Evolutionary conservation across 2,113 vertebrate genomes (phyloP), one percentile per base, ranked within the genome.

Genomic region (Ctenodactylus gundi): DNA sequence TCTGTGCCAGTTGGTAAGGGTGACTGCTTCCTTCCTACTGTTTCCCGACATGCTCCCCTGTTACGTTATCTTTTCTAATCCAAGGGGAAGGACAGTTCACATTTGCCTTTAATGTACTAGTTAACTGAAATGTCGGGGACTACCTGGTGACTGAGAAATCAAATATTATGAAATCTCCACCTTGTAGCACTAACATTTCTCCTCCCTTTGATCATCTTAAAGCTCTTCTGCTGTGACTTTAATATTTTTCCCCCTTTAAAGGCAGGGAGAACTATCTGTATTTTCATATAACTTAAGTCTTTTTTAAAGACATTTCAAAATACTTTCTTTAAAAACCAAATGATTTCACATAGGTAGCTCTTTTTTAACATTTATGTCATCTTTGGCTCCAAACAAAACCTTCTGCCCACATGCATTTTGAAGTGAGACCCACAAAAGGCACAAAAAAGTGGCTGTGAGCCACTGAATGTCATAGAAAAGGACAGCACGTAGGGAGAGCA

Each of bases 241-340:
- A 83, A 57, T 78, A 34, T 86, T 86, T 88, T 78, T 93, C 60
- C 18, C 18, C 62, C n/a, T n/a, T 88, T 57, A 65, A 88, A 44
- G 17, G n/a, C 20, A 85, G 6, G 29, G n/a, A 31, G 41, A 78
- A 68, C 44, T 75, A 36, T 46, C 34, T 73, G 34, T 1, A 64
- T 72, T 68, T 84, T 72, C 51, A 82, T 89, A 20, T 70, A 82
- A 68, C 53, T 77, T 78, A 88, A 78, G 76, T 86, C 14, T 73
- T 90, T 77, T 77, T 94, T 57, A 85, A n/a, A 41, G 12, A 17
- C 13, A 46, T 3, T 17, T 12, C 13, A 36, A 39, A 70, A 39
- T 58, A 25, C 21, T 18, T 83, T 62, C 60, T 46, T 46, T 31
- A 55, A 65, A 44, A 87, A 83, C 41, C 44, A 62, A 86, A 18